These are phyloP conservation scores for Ectropis crepuscularia DNA, from an alignment of 2,888 invertebrate genomes.

Conservation along the genomic window DNA sequence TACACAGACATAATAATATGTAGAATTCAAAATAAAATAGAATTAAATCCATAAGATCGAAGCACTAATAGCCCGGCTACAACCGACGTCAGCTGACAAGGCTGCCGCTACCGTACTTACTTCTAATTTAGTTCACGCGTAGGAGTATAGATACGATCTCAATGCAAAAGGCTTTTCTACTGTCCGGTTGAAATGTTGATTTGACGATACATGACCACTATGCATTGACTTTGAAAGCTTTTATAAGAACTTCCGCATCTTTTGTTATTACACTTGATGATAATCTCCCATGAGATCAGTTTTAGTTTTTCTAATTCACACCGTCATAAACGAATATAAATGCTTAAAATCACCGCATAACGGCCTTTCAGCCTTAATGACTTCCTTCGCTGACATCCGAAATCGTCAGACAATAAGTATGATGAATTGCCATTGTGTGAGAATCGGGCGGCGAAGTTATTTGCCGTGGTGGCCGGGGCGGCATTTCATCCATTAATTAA, in stretches of 20 bases:
- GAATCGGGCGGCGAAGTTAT: conserved; percentile 69
- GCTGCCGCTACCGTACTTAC: conserved; percentile 59
- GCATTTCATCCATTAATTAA: conserved; percentile 80
- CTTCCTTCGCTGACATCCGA: conserved; percentile 79
- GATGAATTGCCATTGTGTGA: conserved; percentile 80
- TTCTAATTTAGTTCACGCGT: conserved; percentile 62
- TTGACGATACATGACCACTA: conserved; percentile 59
- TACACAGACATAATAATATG: neutral
- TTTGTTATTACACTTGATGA: conserved; percentile 45
- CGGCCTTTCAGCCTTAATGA: conserved; percentile 68
- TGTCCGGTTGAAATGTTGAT: conserved; percentile 60
- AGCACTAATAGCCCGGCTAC: conserved; percentile 15
- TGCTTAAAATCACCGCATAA: conserved; percentile 66
- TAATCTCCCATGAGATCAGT: conserved; percentile 48
- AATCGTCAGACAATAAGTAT: conserved; percentile 81
- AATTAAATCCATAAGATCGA: neutral
- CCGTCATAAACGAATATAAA: conserved; percentile 61
- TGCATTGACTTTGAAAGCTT: conserved; percentile 52
- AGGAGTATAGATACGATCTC: conserved; percentile 66
- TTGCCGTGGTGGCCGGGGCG: conserved; percentile 70
- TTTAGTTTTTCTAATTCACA: conserved; percentile 60
- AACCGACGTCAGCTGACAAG: conserved; percentile 59
- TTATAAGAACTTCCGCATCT: conserved; percentile 51
- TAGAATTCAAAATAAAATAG: neutral
- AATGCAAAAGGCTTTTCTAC: conserved; percentile 62